Conservation (phyloP, 2,113 vertebrate genomes). For the Scomber scombrus region DNA sequence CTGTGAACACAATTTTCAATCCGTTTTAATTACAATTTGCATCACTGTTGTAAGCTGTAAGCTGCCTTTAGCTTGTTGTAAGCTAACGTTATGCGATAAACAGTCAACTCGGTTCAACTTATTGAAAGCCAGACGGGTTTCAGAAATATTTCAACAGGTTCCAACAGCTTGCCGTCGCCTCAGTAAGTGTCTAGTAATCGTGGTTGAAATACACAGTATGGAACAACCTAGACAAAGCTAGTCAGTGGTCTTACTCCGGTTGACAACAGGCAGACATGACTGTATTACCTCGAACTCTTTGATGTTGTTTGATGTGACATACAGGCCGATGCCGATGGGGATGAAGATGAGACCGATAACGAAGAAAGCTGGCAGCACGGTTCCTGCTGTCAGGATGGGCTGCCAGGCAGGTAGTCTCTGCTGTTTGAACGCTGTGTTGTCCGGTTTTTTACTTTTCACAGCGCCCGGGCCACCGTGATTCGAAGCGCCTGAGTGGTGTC, state of each 20-base stretch:
- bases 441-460: slow-evolving; percentile 91
- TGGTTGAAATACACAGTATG: not conserved
- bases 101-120: too few species aligned
- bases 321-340: slow-evolving; percentile 96
- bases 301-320: slow-evolving; percentile 97
- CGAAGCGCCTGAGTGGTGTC: slow-evolving; percentile 73
- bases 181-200: not conserved
- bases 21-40: too few species aligned
- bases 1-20: too few species aligned
- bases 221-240: not conserved
- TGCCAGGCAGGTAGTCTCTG: slow-evolving; percentile 97
- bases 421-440: slow-evolving; percentile 98
- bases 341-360: slow-evolving; percentile 97
- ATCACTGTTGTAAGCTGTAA: too few species aligned
- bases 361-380: slow-evolving; percentile 96
- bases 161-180: not conserved
- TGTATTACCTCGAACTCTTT: slow-evolving; percentile 91
- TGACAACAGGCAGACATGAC: too few species aligned
- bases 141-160: not conserved
- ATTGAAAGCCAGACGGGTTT: too few species aligned
- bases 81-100: too few species aligned
- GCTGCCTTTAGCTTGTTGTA: too few species aligned
- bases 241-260: too few species aligned
- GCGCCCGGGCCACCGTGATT: slow-evolving; percentile 74
- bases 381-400: slow-evolving; percentile 95